Base-by-base conservation (phyloP, 2,888 invertebrate species). In the Priocnemis perturbator region DNA sequence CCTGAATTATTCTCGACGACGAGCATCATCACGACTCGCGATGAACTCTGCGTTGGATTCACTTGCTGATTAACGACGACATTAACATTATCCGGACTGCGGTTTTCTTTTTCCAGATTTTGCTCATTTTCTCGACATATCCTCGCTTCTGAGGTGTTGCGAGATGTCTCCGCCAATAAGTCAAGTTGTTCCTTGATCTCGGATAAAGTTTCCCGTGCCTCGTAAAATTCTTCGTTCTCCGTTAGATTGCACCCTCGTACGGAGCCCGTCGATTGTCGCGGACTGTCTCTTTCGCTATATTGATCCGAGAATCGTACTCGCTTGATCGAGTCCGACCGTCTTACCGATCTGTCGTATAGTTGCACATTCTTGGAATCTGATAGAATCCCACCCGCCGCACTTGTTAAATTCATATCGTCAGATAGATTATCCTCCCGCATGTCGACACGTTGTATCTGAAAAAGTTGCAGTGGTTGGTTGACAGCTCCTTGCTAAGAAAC, bases 1-100 rank as follows among this genome's bases (percentile, higher is more conserved):
- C 53, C 61, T 0, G 71, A 37, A 20, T 74, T 81, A n/a, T 78
- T 82, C 47, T 88, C 86, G 15, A 88, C 76, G 0, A 88, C 59
- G 3, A 89, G 69, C 87, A 88, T 86, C 87, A 88, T 86, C 1
- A 88, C 60, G 37, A 88, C 79, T 15, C 84, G 75, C 9, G 85
- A 83, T 0, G 83, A 73, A 14, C 70, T 74, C 14, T 37, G 37
- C 37, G 0, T 66, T 20, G 11, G 64, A 44, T 17, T 50, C n/a
- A 14, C 21, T 20, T 73, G 64, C 44, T 68, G 61, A 2, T 15
- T 37, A 9, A 17, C 19, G 0, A 9, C 45, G 3, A 11, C 5
- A 0, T 17, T 57, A 0, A 4, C 4, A 0, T 2, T 26, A 3
- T 64, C 58, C 3, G 66, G 26, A 9, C 4, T 69, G 47, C 14